Percentiles rank a stretch among this genome's conserved stretches.
phyloP scores from a whole-genome alignment of 2,797 vertebrate species.

The Meda fulgida region DNA sequence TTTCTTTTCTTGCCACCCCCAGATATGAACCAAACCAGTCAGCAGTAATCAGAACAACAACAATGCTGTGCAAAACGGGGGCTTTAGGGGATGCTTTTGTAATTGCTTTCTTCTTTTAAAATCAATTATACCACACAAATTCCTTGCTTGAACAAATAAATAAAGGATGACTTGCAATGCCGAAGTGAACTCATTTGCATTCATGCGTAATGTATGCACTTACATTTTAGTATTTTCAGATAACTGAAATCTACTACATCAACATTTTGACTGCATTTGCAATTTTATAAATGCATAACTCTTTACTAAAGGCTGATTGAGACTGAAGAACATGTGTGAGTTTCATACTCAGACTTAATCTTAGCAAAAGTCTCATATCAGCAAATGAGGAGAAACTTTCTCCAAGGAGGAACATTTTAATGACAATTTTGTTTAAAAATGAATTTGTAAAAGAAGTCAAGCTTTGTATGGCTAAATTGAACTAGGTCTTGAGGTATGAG shows the following conservation, averaged over 20 bases:
- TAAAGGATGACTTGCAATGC: neutral
- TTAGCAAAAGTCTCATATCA: neutral
- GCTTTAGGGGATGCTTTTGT: conserved; percentile 50
- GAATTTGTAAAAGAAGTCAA: neutral
- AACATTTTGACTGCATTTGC: neutral
- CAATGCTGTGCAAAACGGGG: conserved; percentile 42
- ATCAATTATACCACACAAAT: conserved; percentile 49
- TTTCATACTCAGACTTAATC: neutral
- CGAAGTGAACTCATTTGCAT: neutral
- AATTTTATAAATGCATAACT: neutral
- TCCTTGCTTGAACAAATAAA: conserved; percentile 13
- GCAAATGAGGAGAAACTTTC: neutral
- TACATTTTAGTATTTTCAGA: neutral
- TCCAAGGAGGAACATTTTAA: neutral
- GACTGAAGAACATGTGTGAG: neutral
- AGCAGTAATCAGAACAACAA: conserved; percentile 58
- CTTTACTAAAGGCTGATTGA: neutral
- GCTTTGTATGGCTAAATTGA: neutral
- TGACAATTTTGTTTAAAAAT: neutral
- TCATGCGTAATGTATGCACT: neutral
- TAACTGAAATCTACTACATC: neutral
- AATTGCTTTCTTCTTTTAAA: conserved; percentile 54
- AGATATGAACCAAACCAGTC: conserved; percentile 56
- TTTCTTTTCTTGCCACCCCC: conserved; percentile 54
- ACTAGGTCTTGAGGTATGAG: neutral